Evolutionary conservation across 2,888 invertebrate genomes (phyloP).

Genomic region (Pseudoips prasinana): DNA sequence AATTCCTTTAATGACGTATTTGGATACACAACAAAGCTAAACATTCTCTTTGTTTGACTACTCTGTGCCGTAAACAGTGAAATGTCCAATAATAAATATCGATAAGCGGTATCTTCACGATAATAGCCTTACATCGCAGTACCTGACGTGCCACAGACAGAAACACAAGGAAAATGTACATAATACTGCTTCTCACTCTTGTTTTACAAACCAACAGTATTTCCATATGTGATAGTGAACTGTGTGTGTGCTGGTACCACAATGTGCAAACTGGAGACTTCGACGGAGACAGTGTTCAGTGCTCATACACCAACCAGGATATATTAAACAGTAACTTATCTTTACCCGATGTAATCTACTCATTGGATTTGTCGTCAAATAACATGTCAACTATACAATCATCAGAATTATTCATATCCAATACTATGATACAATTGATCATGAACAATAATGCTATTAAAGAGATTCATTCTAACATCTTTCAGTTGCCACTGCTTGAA

Average conservation of each 20-base stretch:
- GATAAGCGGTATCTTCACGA: slow-evolving; percentile 42
- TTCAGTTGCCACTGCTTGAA: slow-evolving; percentile 55
- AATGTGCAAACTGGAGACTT: slow-evolving; percentile 43
- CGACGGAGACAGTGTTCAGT: slow-evolving; percentile 52
- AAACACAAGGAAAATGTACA: slow-evolving; percentile 36
- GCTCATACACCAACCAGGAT: slow-evolving; percentile 42
- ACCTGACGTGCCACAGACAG: slow-evolving; percentile 9
- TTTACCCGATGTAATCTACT: slow-evolving; percentile 47
- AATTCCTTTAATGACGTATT: too few species aligned
- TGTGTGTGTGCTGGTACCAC: slow-evolving; percentile 46
- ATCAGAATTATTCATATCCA: slow-evolving; percentile 45
- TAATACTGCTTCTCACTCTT: slow-evolving; percentile 30
- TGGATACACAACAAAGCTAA: too few species aligned
- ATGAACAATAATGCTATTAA: slow-evolving; percentile 55
- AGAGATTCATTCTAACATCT: slow-evolving; percentile 45
- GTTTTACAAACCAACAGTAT: slow-evolving; percentile 39
- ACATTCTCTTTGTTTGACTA: neutral
- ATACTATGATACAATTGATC: slow-evolving; percentile 45
- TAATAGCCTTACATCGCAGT: slow-evolving; percentile 44
- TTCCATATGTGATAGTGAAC: slow-evolving; percentile 49
- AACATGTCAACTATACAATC: slow-evolving; percentile 45
- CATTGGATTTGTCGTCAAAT: slow-evolving; percentile 61
- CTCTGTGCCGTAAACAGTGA: slow-evolving; percentile 39
- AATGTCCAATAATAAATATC: slow-evolving; percentile 62
- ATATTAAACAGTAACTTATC: slow-evolving; percentile 38